Conservation (phyloP, 2,888 invertebrate species). For the Cacoxenus indagator region DNA sequence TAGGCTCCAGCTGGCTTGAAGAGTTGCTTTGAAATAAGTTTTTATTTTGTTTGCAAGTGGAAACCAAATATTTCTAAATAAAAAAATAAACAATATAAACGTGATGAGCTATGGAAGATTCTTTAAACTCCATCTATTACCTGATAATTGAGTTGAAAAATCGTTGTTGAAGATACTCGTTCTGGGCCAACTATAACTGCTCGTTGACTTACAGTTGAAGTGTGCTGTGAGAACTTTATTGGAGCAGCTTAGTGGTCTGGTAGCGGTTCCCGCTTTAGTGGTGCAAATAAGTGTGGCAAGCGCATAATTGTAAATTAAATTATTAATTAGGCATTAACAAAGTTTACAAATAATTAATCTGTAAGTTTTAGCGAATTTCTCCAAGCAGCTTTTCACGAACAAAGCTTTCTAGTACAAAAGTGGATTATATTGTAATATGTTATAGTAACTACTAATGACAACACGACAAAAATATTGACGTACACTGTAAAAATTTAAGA, state of each 20-base stretch:
- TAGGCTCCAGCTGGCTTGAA: too few species aligned
- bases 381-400: conserved; percentile 49
- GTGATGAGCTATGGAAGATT: conserved; percentile 23
- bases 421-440: not conserved
- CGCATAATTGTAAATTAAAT: not conserved
- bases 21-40: too few species aligned
- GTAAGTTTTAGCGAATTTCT: conserved; percentile 59
- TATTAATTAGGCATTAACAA: not conserved
- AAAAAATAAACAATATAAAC: not conserved
- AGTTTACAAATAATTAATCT: conserved; percentile 34
- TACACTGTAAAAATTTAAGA: conserved; percentile 23
- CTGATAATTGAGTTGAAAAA: conserved; percentile 62
- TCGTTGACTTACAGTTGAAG: too few species aligned
- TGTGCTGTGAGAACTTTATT: conserved; percentile 42
- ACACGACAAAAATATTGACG: conserved; percentile 4
- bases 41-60: conserved; percentile 43
- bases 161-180: conserved; percentile 48
- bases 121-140: conserved; percentile 50
- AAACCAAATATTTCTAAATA: conserved; percentile 61
- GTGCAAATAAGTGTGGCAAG: conserved; percentile 4
- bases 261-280: not conserved
- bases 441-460: not conserved
- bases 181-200: too few species aligned
- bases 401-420: conserved; percentile 58
- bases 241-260: not conserved